Base-by-base conservation (phyloP, 1,140 invertebrate species). In the Platyscapa corneri region DNA sequence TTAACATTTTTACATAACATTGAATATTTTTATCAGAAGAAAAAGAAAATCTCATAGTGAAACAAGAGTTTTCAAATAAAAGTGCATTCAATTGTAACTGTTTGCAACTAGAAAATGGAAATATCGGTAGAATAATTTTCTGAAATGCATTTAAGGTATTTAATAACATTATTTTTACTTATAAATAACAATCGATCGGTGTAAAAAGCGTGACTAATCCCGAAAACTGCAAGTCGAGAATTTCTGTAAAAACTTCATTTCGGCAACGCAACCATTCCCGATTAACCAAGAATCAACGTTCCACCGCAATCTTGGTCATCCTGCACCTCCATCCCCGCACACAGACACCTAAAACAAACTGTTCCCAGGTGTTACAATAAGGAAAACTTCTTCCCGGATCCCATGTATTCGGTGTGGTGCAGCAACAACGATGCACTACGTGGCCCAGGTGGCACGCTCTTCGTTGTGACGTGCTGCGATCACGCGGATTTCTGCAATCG, bases 401-500 rank as follows among this genome's bases (percentile, higher is more conserved):
- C 92, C 56, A 92, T 93, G 72, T 92, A 92, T 87, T 93, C 94
- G 74, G 87, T 93, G 87, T 94, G 92, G 93, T 95, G 94, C 90
- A 91, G 83, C 87, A 88, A 85, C 65, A 89, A 82, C 67, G 88
- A 89, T 85, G 91, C 90, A 49, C 89, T 91, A 60, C 89, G 88
- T 88, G 89, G 90, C 88, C 89, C 89, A 88, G 91, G 89, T 56
- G 92, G 89, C 80, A 86, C 88, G 81, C 89, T 91, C 87, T 92
- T 90, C 88, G 90, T 91, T 87, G 91, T 94, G 75, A 90, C 91
- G 86, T 95, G 95, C 92, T 95, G 95, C 91, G 90, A 94, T 85
- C 89, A 94, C 88, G 90, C 90, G 88, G 94, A 95, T 93, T 95
- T 92, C 91, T 95, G 95, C 93, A 95, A 95, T 92, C 90, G 89